These are phyloP conservation scores for Aphelocoma californica DNA, from an alignment of 2,797 vertebrate genomes.

Conservation along the genomic window DNA sequence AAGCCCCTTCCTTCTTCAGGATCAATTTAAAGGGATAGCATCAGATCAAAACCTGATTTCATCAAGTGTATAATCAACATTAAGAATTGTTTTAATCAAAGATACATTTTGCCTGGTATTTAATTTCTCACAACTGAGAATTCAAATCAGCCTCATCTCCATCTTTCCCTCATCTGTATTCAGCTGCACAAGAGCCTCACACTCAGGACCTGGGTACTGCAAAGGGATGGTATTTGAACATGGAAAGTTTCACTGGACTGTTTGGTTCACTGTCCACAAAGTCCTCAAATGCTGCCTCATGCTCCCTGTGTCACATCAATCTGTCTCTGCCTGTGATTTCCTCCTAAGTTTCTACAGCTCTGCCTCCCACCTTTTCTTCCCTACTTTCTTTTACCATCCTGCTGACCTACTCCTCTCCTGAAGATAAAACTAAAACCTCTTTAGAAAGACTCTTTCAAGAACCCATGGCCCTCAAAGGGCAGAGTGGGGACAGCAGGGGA, in stretches of 20 bases:
- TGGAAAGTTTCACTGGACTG: not conserved
- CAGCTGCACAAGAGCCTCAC: not conserved
- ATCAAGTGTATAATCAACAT: not conserved
- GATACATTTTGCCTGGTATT: not conserved
- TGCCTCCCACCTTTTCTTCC: not conserved
- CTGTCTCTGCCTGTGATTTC: not conserved
- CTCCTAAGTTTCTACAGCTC: not conserved
- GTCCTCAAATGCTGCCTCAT: not conserved
- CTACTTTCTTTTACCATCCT: not conserved
- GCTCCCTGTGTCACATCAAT: not conserved
- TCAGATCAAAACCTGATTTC: not conserved
- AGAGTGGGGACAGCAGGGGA: not conserved
- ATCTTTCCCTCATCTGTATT: not conserved
- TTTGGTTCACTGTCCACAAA: not conserved
- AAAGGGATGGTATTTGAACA: not conserved
- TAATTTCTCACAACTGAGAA: not conserved
- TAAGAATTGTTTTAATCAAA: conserved; percentile 36
- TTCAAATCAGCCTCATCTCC: not conserved
- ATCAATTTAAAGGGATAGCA: conserved; percentile 8
- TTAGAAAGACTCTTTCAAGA: not conserved
- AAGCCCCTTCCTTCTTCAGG: not conserved
- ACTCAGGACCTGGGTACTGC: not conserved
- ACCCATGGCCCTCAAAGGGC: not conserved
- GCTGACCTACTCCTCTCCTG: not conserved
- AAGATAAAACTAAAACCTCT: not conserved